phyloP scores from a whole-genome alignment of 2,888 invertebrate species.

The Ochropleura leucogaster region DNA sequence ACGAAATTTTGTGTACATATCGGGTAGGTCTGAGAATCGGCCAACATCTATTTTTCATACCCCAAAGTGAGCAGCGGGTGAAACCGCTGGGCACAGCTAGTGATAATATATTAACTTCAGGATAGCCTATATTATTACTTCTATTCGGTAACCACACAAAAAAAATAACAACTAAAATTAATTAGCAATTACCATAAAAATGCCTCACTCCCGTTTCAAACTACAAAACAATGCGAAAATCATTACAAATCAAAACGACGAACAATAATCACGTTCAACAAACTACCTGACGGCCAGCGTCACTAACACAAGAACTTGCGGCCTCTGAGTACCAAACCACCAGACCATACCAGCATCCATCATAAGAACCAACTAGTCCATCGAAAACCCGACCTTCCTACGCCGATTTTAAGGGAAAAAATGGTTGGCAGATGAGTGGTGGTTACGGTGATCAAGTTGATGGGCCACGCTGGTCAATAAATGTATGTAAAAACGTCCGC shows the following conservation, averaged over 20 bases:
- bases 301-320: constrained; percentile 67
- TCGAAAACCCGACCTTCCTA: constrained; percentile 41
- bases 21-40: too few species aligned
- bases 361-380: constrained; percentile 16
- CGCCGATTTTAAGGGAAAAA: constrained; percentile 12
- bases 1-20: too few species aligned
- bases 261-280: constrained; percentile 64
- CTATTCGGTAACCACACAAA: not conserved
- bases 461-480: constrained; percentile 79
- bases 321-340: constrained; percentile 64
- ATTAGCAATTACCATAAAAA: constrained; percentile 54
- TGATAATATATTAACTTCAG: not conserved
- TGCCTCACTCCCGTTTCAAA: constrained; percentile 30
- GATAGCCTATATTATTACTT: not conserved
- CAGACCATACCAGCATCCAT: not conserved
- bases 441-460: constrained; percentile 48
- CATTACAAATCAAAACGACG: constrained; percentile 66
- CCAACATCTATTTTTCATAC: too few species aligned
- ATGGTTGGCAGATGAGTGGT: constrained; percentile 11
- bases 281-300: constrained; percentile 64
- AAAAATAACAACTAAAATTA: constrained; percentile 19
- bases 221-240: constrained; percentile 62
- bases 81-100: too few species aligned
- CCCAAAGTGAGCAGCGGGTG: too few species aligned
- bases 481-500: constrained; percentile 85